A percentile compares a stretch with the other conserved stretches of the same genome.
Conservation (phyloP, 2,888 invertebrate species). For the Zele albiditarsus region DNA sequence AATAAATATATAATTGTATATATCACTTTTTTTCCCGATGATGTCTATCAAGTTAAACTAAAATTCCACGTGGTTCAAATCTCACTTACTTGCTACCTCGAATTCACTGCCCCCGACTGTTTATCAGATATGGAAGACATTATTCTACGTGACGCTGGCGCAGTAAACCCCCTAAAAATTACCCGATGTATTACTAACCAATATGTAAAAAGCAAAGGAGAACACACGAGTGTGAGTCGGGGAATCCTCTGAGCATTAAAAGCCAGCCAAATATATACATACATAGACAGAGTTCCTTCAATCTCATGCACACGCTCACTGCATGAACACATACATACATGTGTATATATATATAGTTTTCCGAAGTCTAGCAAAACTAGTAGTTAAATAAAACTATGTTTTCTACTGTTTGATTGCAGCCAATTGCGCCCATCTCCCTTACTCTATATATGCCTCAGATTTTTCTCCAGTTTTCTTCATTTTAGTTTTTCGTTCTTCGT, state of each 20-base stretch:
- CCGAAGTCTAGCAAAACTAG: neutral
- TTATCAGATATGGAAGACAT: neutral
- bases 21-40: neutral
- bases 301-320: neutral
- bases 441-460: constrained; percentile 8
- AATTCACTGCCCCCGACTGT: neutral
- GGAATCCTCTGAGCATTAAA: constrained; percentile 1
- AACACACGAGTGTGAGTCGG: neutral
- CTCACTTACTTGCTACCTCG: neutral
- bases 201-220: constrained; percentile 9
- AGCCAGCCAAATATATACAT: constrained; percentile 24
- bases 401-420: constrained; percentile 28
- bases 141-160: neutral
- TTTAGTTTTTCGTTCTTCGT: constrained; percentile 23
- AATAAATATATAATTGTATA: constrained; percentile 15
- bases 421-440: constrained; percentile 12
- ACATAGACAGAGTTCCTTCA: neutral
- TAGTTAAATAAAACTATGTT: constrained; percentile 21
- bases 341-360: neutral
- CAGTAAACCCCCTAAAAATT: neutral
- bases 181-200: constrained; percentile 17
- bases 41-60: constrained; percentile 35
- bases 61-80: neutral
- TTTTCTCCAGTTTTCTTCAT: constrained; percentile 25
- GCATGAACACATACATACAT: neutral